Conservation (phyloP, 2,113 vertebrate species). For the Aepyceros melampus region DNA sequence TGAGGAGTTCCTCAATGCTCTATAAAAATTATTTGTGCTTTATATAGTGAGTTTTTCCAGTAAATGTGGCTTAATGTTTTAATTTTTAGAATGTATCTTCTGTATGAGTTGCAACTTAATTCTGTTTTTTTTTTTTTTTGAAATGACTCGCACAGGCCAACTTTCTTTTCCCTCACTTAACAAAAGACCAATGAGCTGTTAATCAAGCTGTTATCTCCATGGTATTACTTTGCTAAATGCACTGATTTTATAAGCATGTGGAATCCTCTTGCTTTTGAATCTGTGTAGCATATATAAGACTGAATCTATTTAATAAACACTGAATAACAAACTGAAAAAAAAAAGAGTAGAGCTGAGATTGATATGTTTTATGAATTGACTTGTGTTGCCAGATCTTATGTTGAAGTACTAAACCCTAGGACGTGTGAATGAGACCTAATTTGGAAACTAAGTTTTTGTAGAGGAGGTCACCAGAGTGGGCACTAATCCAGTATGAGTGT, state of each 20-base stretch:
- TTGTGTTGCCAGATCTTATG: not conserved
- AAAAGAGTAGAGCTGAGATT: not conserved
- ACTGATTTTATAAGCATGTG: slow-evolving; percentile 94
- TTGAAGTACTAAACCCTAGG: not conserved
- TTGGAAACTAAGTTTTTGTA: not conserved
- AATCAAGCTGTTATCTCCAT: slow-evolving; percentile 90
- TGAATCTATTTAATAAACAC: slow-evolving; percentile 99
- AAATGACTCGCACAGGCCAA: slow-evolving; percentile 94
- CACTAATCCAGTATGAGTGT: not conserved
- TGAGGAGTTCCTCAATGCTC: slow-evolving; percentile 81
- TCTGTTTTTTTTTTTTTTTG: slow-evolving; percentile 90
- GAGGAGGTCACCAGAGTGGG: not conserved
- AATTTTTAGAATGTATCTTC: slow-evolving; percentile 94
- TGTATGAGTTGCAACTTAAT: slow-evolving; percentile 90
- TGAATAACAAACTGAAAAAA: slow-evolving; percentile 84
- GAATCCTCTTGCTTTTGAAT: slow-evolving; percentile 89
- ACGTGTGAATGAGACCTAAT: not conserved
- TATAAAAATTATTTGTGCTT: slow-evolving; percentile 94
- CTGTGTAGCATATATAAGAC: slow-evolving; percentile 97
- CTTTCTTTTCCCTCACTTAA: slow-evolving; percentile 93
- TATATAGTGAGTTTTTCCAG: slow-evolving; percentile 92
- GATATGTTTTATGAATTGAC: not conserved
- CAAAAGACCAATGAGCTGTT: slow-evolving; percentile 93
- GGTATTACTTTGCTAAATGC: slow-evolving; percentile 94
- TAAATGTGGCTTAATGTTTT: slow-evolving; percentile 96